Evolutionary conservation across 2,113 vertebrate genomes (phyloP).

Genomic region (Corythaeola cristata): DNA sequence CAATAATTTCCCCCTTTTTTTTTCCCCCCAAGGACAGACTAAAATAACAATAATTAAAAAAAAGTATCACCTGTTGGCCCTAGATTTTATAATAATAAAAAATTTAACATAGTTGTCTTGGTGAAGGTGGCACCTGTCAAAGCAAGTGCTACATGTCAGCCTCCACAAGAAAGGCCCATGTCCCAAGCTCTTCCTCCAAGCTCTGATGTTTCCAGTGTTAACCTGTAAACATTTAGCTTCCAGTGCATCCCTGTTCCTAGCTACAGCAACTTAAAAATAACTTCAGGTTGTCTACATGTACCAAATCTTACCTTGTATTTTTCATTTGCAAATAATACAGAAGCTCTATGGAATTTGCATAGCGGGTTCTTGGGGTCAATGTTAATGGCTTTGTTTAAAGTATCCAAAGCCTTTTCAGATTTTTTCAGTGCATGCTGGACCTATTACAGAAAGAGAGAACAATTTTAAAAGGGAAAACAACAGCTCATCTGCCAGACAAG

Average conservation of each 20-base stretch:
- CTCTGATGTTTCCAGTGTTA: not conserved
- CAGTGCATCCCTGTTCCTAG: not conserved
- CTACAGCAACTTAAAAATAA: not conserved
- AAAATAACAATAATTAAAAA: not conserved
- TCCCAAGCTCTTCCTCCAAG: not conserved
- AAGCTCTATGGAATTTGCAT: slow-evolving; percentile 99
- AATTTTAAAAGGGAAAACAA: not conserved
- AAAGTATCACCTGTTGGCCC: not conserved
- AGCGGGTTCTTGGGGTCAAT: slow-evolving; percentile 98
- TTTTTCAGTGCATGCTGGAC: slow-evolving; percentile 97
- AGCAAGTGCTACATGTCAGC: not conserved
- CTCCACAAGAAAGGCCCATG: not conserved
- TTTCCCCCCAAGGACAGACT: not conserved
- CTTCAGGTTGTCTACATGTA: not conserved
- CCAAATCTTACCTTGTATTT: slow-evolving; percentile 90
- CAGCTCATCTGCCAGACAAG: not conserved
- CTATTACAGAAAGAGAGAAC: slow-evolving; percentile 62
- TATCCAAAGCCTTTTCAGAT: slow-evolving; percentile 96
- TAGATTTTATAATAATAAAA: not conserved
- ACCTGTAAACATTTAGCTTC: accelerated
- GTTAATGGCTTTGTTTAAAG: slow-evolving; percentile 93
- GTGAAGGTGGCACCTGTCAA: not conserved
- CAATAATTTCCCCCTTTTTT: not conserved
- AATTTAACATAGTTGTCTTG: no score
- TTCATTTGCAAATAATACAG: slow-evolving; percentile 96